Evolutionary conservation across 2,888 invertebrate species (phyloP), one percentile per base, ranked within the genome.

Genomic region (Agapostemon virescens): DNA sequence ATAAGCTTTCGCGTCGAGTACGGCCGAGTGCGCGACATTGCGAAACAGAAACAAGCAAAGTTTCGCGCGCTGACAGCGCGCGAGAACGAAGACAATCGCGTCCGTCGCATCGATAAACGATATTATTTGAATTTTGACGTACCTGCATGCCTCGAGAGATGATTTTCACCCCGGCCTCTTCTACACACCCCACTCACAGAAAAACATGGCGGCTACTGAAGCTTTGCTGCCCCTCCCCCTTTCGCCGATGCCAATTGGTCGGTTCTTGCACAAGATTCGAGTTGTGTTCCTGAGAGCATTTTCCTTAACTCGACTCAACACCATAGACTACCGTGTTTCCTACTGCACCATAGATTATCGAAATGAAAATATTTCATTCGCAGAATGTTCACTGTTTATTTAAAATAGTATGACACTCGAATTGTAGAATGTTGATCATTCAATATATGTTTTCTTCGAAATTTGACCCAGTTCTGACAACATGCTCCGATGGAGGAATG

Each of bases 171-270:
- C 92, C 92, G 92, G 92, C 91, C 92, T 91, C 90, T 91, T 91
- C 92, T 93, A 92, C 90, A 93, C 92, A 95, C 95, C 95, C 95
- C 95, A 95, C 95, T 95, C 94, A 94, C 94, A 95, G 94, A 95
- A 95, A 95, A 96, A 96, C 96, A 96, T 96, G 96, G 96, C 96
- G 95, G 91, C 91, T 91, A 92, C 92, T 91, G 85, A 89, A 70
- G 61, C 82, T 85, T 82, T 79, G 77, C 79, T 85, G 85, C 85
- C 85, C 85, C 85, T 75, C 86, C 87, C 85, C 75, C 71, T 23
- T 36, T 38, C 38, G 13, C 5, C 15, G 13, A n/a, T 76, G 61
- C 33, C 71, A 74, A 7, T 69, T 13, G 20, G 52, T 61, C 70
- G 67, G 61, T 63, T 82, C 67, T 81, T 82, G 82, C 81, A 63